Conservation (phyloP, 2,113 vertebrate species). For the Cynocephalus volans region DNA sequence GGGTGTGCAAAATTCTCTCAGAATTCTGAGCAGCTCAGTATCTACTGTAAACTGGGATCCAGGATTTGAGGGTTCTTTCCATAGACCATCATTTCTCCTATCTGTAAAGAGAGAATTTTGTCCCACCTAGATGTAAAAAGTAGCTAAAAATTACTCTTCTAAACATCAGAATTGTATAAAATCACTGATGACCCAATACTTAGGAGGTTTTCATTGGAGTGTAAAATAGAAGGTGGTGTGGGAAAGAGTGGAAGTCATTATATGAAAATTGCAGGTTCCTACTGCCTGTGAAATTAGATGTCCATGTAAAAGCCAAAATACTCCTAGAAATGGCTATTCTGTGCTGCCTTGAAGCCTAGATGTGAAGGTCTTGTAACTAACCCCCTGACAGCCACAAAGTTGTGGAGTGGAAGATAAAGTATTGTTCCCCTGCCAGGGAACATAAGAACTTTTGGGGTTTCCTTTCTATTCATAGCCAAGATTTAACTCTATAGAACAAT, state of each 20-base stretch:
- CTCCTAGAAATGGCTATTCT: slow-evolving; percentile 57
- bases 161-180: slow-evolving; percentile 49
- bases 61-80: neutral
- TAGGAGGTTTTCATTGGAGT: slow-evolving; percentile 49
- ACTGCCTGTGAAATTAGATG: slow-evolving; percentile 52
- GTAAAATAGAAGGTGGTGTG: neutral
- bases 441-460: slow-evolving; percentile 56
- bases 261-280: neutral
- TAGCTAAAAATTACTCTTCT: slow-evolving; percentile 42
- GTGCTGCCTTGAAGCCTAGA: slow-evolving; percentile 23
- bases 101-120: slow-evolving; percentile 21
- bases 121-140: neutral
- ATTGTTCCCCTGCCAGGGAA: slow-evolving; percentile 49
- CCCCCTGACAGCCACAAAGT: slow-evolving; percentile 24
- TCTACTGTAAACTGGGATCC: neutral
- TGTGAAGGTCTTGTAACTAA: slow-evolving; percentile 57
- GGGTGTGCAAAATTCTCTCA: slow-evolving; percentile 61
- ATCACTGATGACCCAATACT: neutral
- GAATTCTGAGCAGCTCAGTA: slow-evolving; percentile 55
- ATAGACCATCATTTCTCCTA: slow-evolving; percentile 37
- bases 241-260: neutral
- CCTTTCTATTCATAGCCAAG: slow-evolving; percentile 65
- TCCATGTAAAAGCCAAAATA: slow-evolving; percentile 43
- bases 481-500: slow-evolving; percentile 62
- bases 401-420: slow-evolving; percentile 55